Base-by-base conservation (phyloP, 1,140 invertebrate species). In the Heliconius congener region DNA sequence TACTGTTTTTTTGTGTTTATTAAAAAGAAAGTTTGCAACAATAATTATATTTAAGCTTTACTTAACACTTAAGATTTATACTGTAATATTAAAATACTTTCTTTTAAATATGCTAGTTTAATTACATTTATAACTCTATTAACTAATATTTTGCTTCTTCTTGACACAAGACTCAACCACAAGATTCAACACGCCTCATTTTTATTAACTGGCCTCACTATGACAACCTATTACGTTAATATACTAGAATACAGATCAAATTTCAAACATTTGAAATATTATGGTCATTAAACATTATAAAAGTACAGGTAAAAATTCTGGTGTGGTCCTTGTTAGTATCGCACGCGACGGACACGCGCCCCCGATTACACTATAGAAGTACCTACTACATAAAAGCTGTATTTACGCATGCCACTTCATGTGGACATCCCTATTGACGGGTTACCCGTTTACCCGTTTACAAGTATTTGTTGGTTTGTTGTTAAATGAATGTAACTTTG, bases 291-390 rank as follows among this genome's bases (percentile, higher is more conserved):
- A 66, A 27, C 23, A 66, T 66, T 66, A 23, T 66, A n/a, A 71
- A 46, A 55, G 27, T n/a, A 50, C 46, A 52, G 71, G 71, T 72
- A n/a, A 72, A n/a, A 72, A 16, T 39, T 23, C 8, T 11, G 1
- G 71, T 72, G 71, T 42, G 71, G 34, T 72, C 71, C 4, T 39
- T 34, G 13, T 39, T 8, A 34, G 27, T 71, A 52, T 60, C 57
- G 57, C 86, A 87, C 88, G 82, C 84, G 87, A 71, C 82, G 3
- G 83, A 42, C 90, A 91, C 90, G 87, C 87, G 90, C 52, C 84
- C 11, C 55, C 71, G 70, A 87, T 89, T 89, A 87, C 60, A 30
- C 23, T 30, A 66, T 66, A 66, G 9, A 66, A 30, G 23, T 30
- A 66, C 8, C 5, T 34, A 80, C 37, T 74, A 74, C 27, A 4